Evolutionary conservation across 2,797 vertebrate genomes (phyloP).

Genomic region (Fistularia commersonii): DNA sequence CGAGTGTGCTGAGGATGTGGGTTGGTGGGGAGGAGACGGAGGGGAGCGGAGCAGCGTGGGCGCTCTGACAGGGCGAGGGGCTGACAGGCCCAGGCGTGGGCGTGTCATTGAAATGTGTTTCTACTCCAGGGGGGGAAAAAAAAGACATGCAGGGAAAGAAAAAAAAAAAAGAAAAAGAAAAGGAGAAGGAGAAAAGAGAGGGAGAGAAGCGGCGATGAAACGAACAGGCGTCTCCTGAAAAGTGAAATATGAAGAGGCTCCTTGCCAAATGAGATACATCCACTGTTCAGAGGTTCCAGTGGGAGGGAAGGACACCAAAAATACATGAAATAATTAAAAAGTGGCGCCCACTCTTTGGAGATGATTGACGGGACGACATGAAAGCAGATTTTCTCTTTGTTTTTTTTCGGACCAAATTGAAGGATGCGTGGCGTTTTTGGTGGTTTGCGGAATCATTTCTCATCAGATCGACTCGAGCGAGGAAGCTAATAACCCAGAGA

Average conservation of each 20-base stretch:
- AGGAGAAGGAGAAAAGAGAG: conserved; percentile 9
- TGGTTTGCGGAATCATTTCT: too few species aligned
- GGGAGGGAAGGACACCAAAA: conserved; percentile 13
- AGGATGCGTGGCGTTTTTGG: too few species aligned
- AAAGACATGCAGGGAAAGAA: conserved; percentile 29
- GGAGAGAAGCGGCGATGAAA: conserved; percentile 50
- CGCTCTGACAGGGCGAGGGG: conserved; percentile 73
- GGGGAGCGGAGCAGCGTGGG: conserved; percentile 66
- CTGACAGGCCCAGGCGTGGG: conserved; percentile 75
- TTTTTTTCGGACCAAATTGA: neutral
- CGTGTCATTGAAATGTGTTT: conserved; percentile 77
- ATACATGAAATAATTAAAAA: conserved; percentile 23
- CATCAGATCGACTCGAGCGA: too few species aligned
- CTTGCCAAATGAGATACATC: conserved; percentile 61
- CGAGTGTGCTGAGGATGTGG: conserved; percentile 67
- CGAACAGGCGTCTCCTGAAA: conserved; percentile 57
- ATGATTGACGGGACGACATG: conserved; percentile 61
- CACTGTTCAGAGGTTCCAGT: conserved; percentile 34
- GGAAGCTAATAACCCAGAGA: too few species aligned
- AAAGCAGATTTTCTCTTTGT: conserved; percentile 41
- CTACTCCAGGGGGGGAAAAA: conserved; percentile 49
- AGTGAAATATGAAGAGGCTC: conserved; percentile 55
- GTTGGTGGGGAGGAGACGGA: conserved; percentile 50
- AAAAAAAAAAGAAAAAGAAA: conserved; percentile 23
- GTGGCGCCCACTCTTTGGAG: conserved; percentile 51